Percentiles rank a stretch among this genome's conserved stretches.
These are phyloP conservation scores for Arion vulgaris DNA, from an alignment of 1,140 invertebrate genomes.

Conservation along the genomic window DNA sequence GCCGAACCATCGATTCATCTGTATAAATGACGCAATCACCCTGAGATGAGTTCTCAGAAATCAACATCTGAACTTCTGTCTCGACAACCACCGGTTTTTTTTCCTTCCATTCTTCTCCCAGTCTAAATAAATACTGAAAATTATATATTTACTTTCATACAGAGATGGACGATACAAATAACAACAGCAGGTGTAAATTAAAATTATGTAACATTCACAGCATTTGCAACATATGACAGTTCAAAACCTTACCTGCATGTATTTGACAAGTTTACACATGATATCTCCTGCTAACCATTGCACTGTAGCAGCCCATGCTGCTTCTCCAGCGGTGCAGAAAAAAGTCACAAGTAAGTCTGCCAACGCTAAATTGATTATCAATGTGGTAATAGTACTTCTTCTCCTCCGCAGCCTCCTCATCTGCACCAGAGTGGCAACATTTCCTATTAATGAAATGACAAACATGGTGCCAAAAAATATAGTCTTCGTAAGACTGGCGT, in stretches of 20 bases:
- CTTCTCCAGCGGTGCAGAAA: slow-evolving; percentile 85
- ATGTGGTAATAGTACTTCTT: slow-evolving; percentile 81
- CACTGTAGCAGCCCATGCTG: slow-evolving; percentile 84
- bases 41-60: too few species aligned
- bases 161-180: too few species aligned
- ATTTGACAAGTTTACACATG: slow-evolving; percentile 87
- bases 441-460: slow-evolving; percentile 81
- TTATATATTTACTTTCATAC: too few species aligned
- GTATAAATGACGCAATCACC: too few species aligned
- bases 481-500: slow-evolving; percentile 76
- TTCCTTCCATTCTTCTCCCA: too few species aligned
- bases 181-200: too few species aligned
- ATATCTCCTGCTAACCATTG: slow-evolving; percentile 85
- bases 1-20: too few species aligned
- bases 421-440: slow-evolving; percentile 83
- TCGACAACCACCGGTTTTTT: too few species aligned
- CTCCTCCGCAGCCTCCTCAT: slow-evolving; percentile 76
- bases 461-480: slow-evolving; percentile 81
- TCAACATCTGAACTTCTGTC: too few species aligned
- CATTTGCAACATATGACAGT: too few species aligned
- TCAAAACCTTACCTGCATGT: slow-evolving; percentile 76
- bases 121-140: too few species aligned
- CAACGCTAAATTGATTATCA: slow-evolving; percentile 80
- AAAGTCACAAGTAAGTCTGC: slow-evolving; percentile 85
- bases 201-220: too few species aligned